Evolutionary conservation across 37 sponge, comb jelly and placozoan species (phyloP).

Genomic region (Halichondria panicea): DNA sequence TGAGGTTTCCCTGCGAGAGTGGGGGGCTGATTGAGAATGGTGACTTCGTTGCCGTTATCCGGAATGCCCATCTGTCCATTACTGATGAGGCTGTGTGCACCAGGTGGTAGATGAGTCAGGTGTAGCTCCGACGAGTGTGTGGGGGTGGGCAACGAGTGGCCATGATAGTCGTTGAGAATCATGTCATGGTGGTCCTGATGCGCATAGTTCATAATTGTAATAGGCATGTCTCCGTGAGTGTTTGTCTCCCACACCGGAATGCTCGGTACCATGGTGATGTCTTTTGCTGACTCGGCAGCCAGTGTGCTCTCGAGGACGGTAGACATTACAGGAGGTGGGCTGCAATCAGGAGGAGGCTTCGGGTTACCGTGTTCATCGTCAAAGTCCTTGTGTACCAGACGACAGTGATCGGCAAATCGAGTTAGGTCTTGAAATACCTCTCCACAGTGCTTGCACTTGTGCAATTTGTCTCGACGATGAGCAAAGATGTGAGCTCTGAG

Average conservation of each 20-base stretch:
- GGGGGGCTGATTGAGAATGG: constrained; percentile 9
- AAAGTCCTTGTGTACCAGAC: constrained; percentile 40
- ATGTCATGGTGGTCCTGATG: background rate
- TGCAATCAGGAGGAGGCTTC: constrained; percentile 27
- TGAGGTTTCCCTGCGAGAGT: background rate
- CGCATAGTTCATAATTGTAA: constrained; percentile 16
- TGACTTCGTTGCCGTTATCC: constrained; percentile 21
- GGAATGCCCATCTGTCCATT: constrained; percentile 24
- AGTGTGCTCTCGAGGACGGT: constrained; percentile 3
- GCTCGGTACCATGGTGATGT: constrained; percentile 16
- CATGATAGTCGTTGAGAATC: background rate
- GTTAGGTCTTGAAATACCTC: constrained; percentile 74
- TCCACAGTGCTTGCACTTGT: constrained; percentile 75
- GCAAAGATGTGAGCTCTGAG: constrained; percentile 75
- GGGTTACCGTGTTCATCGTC: constrained; percentile 59
- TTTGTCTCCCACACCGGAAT: background rate
- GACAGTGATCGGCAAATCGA: constrained; percentile 75
- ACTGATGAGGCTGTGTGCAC: background rate
- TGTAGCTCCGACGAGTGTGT: background rate
- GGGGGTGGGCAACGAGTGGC: background rate
- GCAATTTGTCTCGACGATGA: constrained; percentile 56
- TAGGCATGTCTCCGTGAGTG: constrained; percentile 17
- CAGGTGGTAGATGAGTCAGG: background rate
- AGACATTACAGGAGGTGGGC: constrained; percentile 24
- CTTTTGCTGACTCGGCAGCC: constrained; percentile 6